Evolutionary conservation across 2,113 vertebrate species (phyloP), one percentile per base, ranked within the genome.

Genomic region (Hylia prasina): DNA sequence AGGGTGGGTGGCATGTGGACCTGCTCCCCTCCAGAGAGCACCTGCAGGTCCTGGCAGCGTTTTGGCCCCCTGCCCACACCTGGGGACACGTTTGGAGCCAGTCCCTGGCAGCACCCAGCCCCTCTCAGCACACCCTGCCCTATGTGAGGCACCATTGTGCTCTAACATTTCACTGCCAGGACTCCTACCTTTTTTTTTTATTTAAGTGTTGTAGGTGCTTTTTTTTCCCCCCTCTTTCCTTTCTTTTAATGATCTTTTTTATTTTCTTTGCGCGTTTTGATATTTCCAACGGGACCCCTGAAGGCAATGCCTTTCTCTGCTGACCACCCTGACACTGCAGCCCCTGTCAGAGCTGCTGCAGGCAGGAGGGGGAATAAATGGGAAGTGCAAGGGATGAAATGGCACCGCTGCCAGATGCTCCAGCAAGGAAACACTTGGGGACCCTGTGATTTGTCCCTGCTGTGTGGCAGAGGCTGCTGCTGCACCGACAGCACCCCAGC

Each of bases 401-500:
- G 75, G 21, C 95, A 57, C 91, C 1, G 5, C 0, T 37, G 60
- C 93, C 92, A 93, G 93, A 90, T 89, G 91, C 94, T 95, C 23
- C 68, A 50, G 87, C 9, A 6, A 85, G 88, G 73, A 70, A 82
- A 80, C 82, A 45, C 63, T 60, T 23, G 63, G 5, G 37, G 45
- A 68, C 73, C 31, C 91, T 40, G 51, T 40, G 57, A 58, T 94
- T 92, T 70, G 37, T 45, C 80, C 25, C 53, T 56, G 75, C 58
- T 82, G 57, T 1, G 15, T 7, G 50, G 88, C 78, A 79, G 48
- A 77, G 78, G 54, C 81, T 89, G 77, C 87, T 76, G 85, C 82
- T 54, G 65, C 87, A 93, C 96, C 64, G 13, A 57, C 94, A 96
- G 90, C 78, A 82, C 88, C 33, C 5, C 93, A 89, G 97, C 95